Evolutionary conservation across 23 tunicate species (phyloP), one percentile per base, ranked within the genome.

Genomic region (Oikopleura dioica): DNA sequence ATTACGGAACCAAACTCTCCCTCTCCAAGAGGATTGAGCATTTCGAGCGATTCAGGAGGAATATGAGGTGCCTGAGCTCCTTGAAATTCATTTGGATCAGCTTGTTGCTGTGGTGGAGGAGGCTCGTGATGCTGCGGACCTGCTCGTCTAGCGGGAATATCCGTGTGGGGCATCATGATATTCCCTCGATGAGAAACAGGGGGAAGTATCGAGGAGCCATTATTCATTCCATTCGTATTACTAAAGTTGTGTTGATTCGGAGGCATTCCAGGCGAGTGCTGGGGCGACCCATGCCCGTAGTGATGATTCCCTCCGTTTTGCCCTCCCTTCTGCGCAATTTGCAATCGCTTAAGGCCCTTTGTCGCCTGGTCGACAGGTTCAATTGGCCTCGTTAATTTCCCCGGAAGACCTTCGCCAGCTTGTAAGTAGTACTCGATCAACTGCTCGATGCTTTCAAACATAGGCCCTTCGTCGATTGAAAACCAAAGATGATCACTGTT

Each of bases 1-100:
- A 94, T 50, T 38, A 94, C 99, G 1, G 95, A 86, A 1, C 99
- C 99, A 79, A 94, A 94, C 58, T 94, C 99, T 4, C 99, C 99
- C 76, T 83, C 85, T 24, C 99, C 99, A 75, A 94, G 59, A 38
- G 86, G 95, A 0, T 92, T 59, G 1, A 87, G 95, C 55, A 94
- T 36, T 24, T 69, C 78, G 29, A 94, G 68, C 38, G 35, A 69
- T 4, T 81, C 78, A 1, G 68, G 16, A 21, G 59, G 80, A 38
- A 80, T 80, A 33, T 76, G 72, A 28, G 72, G 72, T 28, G 72
- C 72, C 33, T 63, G 30, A 16, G 72, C 72, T 28, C 72, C 72
- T 63, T 16, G 32, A 28, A 63, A 63, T 12, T 63, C 72, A 28
- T 63, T 63, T 12, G 26, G 29, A 28, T 63, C 72, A 31, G 72